These are phyloP conservation scores for Esox masquinongy DNA, from an alignment of 2,797 vertebrate species.

Conservation along the genomic window DNA sequence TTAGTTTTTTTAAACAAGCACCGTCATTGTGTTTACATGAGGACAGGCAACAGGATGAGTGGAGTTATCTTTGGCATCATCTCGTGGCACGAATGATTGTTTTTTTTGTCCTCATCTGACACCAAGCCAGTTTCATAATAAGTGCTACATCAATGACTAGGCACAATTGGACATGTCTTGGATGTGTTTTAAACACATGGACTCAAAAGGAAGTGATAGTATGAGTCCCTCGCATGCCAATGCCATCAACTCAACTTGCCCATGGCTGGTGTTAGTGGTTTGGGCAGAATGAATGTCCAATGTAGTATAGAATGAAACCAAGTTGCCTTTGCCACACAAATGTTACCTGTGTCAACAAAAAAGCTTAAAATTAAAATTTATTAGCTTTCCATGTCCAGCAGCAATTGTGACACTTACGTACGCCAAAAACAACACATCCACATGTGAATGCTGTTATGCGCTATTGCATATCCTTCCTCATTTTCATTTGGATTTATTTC, in stretches of 20 bases:
- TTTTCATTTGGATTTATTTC: neutral
- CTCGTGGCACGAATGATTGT: constrained; percentile 8
- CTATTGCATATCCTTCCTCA: neutral
- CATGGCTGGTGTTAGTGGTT: neutral
- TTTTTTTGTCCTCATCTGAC: neutral
- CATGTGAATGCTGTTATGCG: neutral
- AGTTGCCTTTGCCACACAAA: neutral
- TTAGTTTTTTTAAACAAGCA: neutral
- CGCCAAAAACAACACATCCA: neutral
- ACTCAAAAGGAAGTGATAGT: neutral
- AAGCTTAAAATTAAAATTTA: neutral
- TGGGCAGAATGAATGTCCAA: neutral
- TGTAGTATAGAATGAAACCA: neutral
- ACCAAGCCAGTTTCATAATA: neutral
- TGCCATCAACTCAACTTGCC: neutral
- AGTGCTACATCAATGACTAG: neutral
- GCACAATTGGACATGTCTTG: neutral
- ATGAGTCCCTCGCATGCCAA: neutral
- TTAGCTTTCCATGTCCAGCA: neutral
- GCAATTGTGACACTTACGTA: neutral
- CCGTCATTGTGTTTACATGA: neutral
- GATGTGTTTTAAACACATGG: neutral
- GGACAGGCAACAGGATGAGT: neutral
- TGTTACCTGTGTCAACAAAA: neutral
- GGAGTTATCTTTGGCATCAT: neutral